These are phyloP conservation scores for Oasisia sp. DNA, from an alignment of 2,888 invertebrate genomes.

Conservation along the genomic window DNA sequence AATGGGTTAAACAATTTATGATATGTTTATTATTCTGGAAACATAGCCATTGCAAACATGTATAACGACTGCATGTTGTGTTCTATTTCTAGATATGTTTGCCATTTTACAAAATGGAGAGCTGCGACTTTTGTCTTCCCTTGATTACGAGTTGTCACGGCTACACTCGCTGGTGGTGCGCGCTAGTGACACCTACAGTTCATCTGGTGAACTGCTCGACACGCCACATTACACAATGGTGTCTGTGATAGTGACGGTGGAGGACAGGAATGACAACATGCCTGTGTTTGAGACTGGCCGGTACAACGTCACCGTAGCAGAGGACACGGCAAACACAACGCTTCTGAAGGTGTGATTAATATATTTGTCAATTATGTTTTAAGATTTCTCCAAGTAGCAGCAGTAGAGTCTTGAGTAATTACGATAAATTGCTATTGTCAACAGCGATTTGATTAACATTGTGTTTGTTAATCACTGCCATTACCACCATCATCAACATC, in stretches of 20 bases:
- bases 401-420: background rate
- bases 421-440: background rate
- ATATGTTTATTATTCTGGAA: background rate
- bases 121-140: background rate
- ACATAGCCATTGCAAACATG: background rate
- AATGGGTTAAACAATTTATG: background rate
- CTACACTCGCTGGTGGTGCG: constrained; percentile 23
- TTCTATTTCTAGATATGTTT: constrained; percentile 18
- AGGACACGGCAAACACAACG: constrained; percentile 27
- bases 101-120: background rate
- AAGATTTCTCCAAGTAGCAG: background rate
- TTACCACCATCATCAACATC: too few species aligned
- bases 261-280: constrained; percentile 35
- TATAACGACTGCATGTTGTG: background rate
- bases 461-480: background rate
- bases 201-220: constrained; percentile 6
- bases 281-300: constrained; percentile 27
- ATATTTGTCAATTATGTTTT: background rate
- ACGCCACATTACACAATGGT: constrained; percentile 21
- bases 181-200: constrained; percentile 24
- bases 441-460: background rate
- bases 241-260: constrained; percentile 27
- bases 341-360: background rate
- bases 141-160: constrained; percentile 31
- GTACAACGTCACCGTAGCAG: constrained; percentile 28